These are phyloP conservation scores for Diachasmimorpha longicaudata DNA, from an alignment of 1,140 invertebrate species.

Conservation along the genomic window DNA sequence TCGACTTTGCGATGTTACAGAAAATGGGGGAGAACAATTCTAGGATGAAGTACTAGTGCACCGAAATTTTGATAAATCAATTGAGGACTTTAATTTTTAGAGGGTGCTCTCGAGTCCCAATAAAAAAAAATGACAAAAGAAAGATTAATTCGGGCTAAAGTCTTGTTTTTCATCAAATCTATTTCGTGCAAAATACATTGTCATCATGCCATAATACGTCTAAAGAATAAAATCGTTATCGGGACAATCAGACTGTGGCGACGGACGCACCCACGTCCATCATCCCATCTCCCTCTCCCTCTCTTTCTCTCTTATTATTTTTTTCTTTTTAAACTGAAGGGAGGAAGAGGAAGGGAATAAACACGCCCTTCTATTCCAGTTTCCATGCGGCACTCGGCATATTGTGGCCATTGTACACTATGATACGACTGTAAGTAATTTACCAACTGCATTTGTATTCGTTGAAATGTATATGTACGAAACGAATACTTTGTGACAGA, in stretches of 20 bases:
- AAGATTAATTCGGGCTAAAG: too few relatives aligned
- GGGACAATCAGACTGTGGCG: slow-evolving; percentile 31
- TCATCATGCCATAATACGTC: neutral
- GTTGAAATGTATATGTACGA: neutral
- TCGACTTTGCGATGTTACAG: too few relatives aligned
- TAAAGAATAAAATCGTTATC: slow-evolving; percentile 29
- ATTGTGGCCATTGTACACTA: neutral
- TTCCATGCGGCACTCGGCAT: neutral
- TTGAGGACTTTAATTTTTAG: too few relatives aligned
- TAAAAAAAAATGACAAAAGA: too few relatives aligned
- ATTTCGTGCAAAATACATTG: neutral
- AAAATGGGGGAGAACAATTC: too few relatives aligned
- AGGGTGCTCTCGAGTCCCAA: too few relatives aligned
- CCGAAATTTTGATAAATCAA: too few relatives aligned
- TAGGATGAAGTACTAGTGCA: too few relatives aligned
- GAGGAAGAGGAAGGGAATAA: neutral
- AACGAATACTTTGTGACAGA: slow-evolving; percentile 11
- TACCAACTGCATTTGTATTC: neutral
- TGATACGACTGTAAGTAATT: neutral
- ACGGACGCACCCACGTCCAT: slow-evolving; percentile 23
- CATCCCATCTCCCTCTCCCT: neutral
- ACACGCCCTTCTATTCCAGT: neutral
- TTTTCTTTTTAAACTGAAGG: neutral
- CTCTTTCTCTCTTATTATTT: neutral
- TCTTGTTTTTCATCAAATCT: too few relatives aligned